These are phyloP conservation scores for Caenorhabditis sp. DNA, from an alignment of 2,888 invertebrate species.

Conservation along the genomic window DNA sequence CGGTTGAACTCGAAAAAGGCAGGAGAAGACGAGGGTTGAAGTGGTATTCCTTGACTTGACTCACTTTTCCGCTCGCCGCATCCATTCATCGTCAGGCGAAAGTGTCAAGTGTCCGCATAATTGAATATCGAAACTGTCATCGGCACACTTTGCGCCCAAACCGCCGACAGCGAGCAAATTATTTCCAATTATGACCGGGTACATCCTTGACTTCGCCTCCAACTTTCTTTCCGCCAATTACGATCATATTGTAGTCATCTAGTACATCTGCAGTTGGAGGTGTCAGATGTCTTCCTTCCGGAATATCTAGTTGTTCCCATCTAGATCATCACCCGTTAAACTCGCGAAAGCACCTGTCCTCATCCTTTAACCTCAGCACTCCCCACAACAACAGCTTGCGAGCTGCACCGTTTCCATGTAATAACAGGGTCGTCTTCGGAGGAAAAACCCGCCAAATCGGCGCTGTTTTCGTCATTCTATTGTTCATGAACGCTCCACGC, in stretches of 20 bases:
- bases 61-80: constrained; percentile 18
- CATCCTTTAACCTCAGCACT: too few relatives aligned
- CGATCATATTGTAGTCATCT: too few relatives aligned
- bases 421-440: constrained; percentile 33
- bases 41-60: constrained; percentile 25
- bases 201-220: constrained; percentile 36
- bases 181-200: constrained; percentile 43
- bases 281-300: constrained; percentile 35
- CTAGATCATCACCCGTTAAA: not conserved
- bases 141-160: constrained; percentile 52
- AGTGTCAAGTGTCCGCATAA: constrained; percentile 56
- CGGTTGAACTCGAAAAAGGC: too few relatives aligned
- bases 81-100: constrained; percentile 46
- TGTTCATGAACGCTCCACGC: constrained; percentile 16
- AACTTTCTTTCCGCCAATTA: constrained; percentile 48
- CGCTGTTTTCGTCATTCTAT: constrained; percentile 29
- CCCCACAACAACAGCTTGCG: constrained; percentile 32
- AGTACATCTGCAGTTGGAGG: too few relatives aligned
- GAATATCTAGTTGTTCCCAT: constrained; percentile 1
- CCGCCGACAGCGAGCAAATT: constrained; percentile 38
- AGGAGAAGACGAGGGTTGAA: constrained; percentile 9
- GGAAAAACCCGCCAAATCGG: constrained; percentile 43
- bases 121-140: constrained; percentile 56
- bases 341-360: constrained; percentile 3
- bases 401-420: constrained; percentile 1